Evolutionary conservation across 1,140 invertebrate species (phyloP).

Genomic region (Cylas formicarius): DNA sequence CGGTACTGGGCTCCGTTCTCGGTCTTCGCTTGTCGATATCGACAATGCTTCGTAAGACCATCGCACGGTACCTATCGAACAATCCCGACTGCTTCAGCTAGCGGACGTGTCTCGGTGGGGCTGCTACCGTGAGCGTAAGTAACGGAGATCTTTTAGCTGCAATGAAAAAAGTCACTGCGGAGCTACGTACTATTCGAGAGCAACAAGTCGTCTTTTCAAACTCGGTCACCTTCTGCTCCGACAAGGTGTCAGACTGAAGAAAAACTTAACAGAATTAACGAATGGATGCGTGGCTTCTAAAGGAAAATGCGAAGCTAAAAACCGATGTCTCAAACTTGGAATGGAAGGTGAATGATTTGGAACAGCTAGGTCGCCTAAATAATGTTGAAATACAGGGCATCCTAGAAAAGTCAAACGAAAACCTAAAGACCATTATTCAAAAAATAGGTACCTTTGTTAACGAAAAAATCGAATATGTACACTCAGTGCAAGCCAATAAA

Average conservation of each 20-base stretch:
- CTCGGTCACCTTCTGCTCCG: constrained; percentile 8
- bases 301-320: neutral
- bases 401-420: constrained; percentile 4
- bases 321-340: neutral
- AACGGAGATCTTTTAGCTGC: too few relatives aligned
- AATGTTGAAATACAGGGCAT: constrained; percentile 8
- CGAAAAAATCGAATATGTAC: too few relatives aligned
- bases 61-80: too few relatives aligned
- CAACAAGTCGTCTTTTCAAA: constrained; percentile 5
- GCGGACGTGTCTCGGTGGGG: too few relatives aligned
- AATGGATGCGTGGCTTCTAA: constrained; percentile 2
- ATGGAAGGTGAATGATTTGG: constrained; percentile 1
- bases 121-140: too few relatives aligned
- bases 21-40: too few relatives aligned
- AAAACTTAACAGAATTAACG: constrained; percentile 4
- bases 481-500: too few relatives aligned
- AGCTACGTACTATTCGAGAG: constrained; percentile 3
- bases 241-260: constrained; percentile 10
- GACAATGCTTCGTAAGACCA: too few relatives aligned
- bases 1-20: too few relatives aligned
- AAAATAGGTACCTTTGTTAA: too few relatives aligned
- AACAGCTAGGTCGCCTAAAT: constrained; percentile 5
- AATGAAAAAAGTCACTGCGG: constrained; percentile 1
- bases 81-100: too few relatives aligned
- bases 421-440: too few relatives aligned